phyloP scores from a whole-genome alignment of 2,797 vertebrate species.

The Lophotriccus pileatus region DNA sequence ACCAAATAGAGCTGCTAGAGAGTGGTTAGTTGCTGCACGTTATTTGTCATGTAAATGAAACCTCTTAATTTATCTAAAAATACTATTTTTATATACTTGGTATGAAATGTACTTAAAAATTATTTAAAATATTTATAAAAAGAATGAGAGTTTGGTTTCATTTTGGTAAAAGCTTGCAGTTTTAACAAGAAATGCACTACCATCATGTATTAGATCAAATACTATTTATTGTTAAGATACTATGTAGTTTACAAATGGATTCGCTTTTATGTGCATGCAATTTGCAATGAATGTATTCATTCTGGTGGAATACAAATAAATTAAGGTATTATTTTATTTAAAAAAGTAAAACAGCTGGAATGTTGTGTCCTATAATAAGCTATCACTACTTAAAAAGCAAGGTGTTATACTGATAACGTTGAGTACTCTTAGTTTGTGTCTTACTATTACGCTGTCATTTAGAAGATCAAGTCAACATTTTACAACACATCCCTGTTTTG shows the following conservation, averaged over 20 bases:
- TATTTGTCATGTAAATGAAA: conserved; percentile 83
- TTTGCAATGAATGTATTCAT: conserved; percentile 75
- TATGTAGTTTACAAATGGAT: conserved; percentile 71
- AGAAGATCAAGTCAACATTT: neutral
- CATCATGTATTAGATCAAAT: conserved; percentile 71
- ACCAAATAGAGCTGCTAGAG: conserved; percentile 78
- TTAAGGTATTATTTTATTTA: conserved; percentile 69
- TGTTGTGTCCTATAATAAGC: neutral
- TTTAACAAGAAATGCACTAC: conserved; percentile 75
- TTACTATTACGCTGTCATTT: neutral
- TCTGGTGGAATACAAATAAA: conserved; percentile 63
- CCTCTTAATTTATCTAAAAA: conserved; percentile 79
- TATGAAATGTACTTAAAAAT: conserved; percentile 79
- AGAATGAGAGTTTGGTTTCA: conserved; percentile 71
- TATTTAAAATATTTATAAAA: conserved; percentile 81
- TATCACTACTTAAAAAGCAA: neutral
- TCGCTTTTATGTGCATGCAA: conserved; percentile 74
- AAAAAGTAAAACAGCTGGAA: conserved; percentile 46
- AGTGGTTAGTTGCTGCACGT: conserved; percentile 78
- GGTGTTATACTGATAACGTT: neutral
- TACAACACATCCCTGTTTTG: neutral
- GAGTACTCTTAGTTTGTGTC: neutral
- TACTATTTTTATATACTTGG: conserved; percentile 84
- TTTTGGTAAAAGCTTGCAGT: conserved; percentile 79
- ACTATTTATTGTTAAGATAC: conserved; percentile 68